A percentile compares a stretch with the other conserved stretches of the same genome.
phyloP scores from a whole-genome alignment of 2,888 invertebrate genomes.

The Tholera decimalis region DNA sequence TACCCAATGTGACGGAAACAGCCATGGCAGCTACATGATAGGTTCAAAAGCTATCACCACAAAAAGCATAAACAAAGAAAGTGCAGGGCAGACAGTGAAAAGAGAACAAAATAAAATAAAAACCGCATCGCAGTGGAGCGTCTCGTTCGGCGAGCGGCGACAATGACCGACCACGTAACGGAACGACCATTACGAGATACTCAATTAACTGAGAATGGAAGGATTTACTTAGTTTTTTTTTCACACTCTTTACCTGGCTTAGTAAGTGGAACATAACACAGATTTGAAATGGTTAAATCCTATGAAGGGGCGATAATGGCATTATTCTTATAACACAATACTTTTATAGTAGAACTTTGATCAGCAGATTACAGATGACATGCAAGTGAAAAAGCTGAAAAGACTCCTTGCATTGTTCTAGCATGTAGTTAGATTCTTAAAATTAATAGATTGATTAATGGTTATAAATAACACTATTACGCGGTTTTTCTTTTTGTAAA shows the following conservation, averaged over 20 bases:
- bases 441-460: too few species aligned
- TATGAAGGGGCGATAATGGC: not conserved
- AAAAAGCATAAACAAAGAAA: slow-evolving; percentile 75
- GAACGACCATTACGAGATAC: slow-evolving; percentile 69
- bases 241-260: slow-evolving; percentile 56
- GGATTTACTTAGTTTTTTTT: slow-evolving; percentile 58
- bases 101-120: slow-evolving; percentile 64
- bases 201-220: slow-evolving; percentile 65
- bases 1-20: slow-evolving; percentile 4
- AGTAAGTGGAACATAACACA: slow-evolving; percentile 19
- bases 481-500: too few species aligned
- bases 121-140: slow-evolving; percentile 70
- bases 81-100: slow-evolving; percentile 54
- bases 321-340: slow-evolving; percentile 7
- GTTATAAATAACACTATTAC: too few species aligned
- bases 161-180: slow-evolving; percentile 72
- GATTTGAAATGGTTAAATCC: slow-evolving; percentile 22
- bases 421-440: not conserved
- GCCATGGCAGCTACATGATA: slow-evolving; percentile 32
- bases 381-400: not conserved
- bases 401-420: not conserved
- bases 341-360: not conserved
- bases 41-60: slow-evolving; percentile 42
- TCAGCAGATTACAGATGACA: not conserved
- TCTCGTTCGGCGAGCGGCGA: slow-evolving; percentile 69